Percentiles rank a stretch among this genome's conserved stretches.
phyloP scores from a whole-genome alignment of 2,888 invertebrate species.

The Sturmia bella region DNA sequence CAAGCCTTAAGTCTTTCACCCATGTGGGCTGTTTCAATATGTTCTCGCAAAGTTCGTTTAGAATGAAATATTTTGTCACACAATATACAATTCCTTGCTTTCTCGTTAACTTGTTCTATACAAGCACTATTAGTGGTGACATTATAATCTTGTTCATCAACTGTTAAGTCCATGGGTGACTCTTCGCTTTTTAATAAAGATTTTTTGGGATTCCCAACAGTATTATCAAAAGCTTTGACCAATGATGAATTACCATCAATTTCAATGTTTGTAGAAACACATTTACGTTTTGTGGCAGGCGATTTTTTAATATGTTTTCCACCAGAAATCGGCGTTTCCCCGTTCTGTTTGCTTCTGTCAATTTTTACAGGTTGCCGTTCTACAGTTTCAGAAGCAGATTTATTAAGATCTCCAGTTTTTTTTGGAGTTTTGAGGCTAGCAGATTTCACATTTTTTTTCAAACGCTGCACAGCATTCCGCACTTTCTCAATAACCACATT shows the following conservation, averaged over 20 bases:
- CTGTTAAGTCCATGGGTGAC: constrained; percentile 10
- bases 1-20: constrained; percentile 65
- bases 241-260: background rate
- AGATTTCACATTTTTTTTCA: constrained; percentile 7
- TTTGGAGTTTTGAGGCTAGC: constrained; percentile 25
- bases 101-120: background rate
- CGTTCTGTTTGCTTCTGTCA: background rate
- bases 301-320: background rate
- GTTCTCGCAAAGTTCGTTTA: constrained; percentile 48
- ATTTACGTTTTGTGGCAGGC: background rate
- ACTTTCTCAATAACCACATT: constrained; percentile 45
- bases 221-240: too few species aligned
- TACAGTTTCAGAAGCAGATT: background rate
- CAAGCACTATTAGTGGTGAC: background rate
- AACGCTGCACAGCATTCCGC: constrained; percentile 23
- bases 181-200: background rate
- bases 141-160: constrained; percentile 13
- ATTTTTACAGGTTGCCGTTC: background rate
- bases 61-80: constrained; percentile 51
- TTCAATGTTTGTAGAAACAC: background rate
- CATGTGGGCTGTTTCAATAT: constrained; percentile 64
- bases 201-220: constrained; percentile 15
- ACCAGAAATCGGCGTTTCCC: background rate
- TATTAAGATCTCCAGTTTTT: background rate
- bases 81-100: constrained; percentile 48